Evolutionary conservation across 2,888 invertebrate species (phyloP), one percentile per base, ranked within the genome.

Genomic region (Dasypogon diadema): DNA sequence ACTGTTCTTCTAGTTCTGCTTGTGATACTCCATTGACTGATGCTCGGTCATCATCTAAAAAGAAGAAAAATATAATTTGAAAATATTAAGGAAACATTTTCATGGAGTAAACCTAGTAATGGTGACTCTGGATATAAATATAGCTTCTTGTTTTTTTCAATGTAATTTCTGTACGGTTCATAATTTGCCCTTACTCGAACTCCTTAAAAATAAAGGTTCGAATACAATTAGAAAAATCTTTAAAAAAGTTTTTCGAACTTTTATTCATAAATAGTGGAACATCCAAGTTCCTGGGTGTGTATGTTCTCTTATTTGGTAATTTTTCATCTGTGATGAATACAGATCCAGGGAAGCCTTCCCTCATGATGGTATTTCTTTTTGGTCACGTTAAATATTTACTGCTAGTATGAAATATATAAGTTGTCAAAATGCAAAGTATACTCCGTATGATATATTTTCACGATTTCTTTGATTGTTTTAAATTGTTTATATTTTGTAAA

Each of bases 151-250:
- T 65, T 42, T 14, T 48, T 21, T 21, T 46, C 46, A 24, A 65
- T 42, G 4, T 65, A 65, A 14, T 24, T 22, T 5, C 48, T 14
- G 8, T 65, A 16, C 14, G 46, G 24, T n/a, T 22, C 14, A 42
- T 16, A 48, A 4, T 65, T 22, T 46, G 34, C 48, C 21, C 46
- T 42, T 14, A 48, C 65, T 24, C 16, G 46, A 3, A 24, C 18
- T 22, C 65, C 48, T 65, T 37, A 63, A 63, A 63, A 16, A 21
- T n/a, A n/a, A n/a, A n/a, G n/a, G n/a, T n/a, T n/a, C n/a, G n/a
- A 42, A 12, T 12, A 30, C 8, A 30, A 30, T 30, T 30, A 5
- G 2, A 42, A 12, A 42, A 42, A 12, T 12, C n/a, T 12, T 42
- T 12, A 2, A 42, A 42, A 12, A 42, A 12, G 14, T 14, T 16